A percentile compares a stretch with the other conserved stretches of the same genome.
Evolutionary conservation across 1,140 invertebrate species (phyloP).

Genomic region (Drosophila jambulina): DNA sequence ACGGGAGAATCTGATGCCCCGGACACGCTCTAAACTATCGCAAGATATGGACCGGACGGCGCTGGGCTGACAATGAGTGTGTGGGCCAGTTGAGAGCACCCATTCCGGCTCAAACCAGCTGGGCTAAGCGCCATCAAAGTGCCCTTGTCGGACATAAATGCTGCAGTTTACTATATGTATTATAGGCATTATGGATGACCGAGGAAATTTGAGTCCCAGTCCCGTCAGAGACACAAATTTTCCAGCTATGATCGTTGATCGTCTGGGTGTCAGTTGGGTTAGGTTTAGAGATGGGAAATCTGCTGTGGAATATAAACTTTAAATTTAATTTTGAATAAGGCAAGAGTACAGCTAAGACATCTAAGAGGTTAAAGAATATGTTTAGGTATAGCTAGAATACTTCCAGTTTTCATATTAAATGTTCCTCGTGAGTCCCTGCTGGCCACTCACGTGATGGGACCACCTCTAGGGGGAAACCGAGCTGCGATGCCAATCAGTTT

Average conservation of each 20-base stretch:
- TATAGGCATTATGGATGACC: constrained; percentile 53
- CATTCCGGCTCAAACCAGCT: constrained; percentile 9
- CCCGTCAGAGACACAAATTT: constrained; percentile 44
- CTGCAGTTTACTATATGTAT: constrained; percentile 75
- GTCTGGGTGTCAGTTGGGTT: constrained; percentile 14
- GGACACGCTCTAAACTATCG: constrained; percentile 76
- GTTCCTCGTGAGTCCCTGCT: not conserved
- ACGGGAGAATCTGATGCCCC: constrained; percentile 24
- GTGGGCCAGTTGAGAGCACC: constrained; percentile 42
- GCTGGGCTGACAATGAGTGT: constrained; percentile 70
- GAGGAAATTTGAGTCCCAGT: constrained; percentile 56
- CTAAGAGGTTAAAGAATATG: not conserved
- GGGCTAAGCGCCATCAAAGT: constrained; percentile 67
- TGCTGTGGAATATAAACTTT: not conserved
- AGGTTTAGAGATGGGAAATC: constrained; percentile 31
- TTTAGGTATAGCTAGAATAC: not conserved
- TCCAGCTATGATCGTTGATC: constrained; percentile 53
- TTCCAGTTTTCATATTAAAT: not conserved
- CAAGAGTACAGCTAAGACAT: not conserved
- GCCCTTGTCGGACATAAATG: constrained; percentile 69
- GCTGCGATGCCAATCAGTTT: constrained; percentile 65
- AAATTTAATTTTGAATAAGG: not conserved
- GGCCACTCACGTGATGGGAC: constrained; percentile 32
- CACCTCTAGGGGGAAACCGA: constrained; percentile 26
- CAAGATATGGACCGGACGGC: constrained; percentile 61